Percentiles rank a stretch among this genome's conserved stretches.
These are phyloP conservation scores for Alfaro cultratus DNA, from an alignment of 2,797 vertebrate genomes.

Conservation along the genomic window DNA sequence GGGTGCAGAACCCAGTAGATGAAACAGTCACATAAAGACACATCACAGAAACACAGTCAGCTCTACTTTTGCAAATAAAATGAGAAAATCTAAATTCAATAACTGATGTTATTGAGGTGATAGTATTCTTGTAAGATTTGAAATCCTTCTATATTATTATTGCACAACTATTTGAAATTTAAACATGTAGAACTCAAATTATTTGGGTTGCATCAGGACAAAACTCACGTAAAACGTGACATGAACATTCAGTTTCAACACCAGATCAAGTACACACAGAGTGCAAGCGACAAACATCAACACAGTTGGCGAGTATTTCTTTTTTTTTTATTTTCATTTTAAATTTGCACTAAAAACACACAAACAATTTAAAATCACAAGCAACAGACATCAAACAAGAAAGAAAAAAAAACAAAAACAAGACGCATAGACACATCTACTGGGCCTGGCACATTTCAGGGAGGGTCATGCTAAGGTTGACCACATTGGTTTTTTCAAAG, in stretches of 20 bases:
- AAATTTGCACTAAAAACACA: conserved; percentile 72
- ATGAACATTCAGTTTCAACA: conserved; percentile 16
- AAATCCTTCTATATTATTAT: background rate
- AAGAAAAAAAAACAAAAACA: conserved; percentile 29
- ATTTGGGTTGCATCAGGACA: conserved; percentile 1
- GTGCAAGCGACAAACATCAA: conserved; percentile 60
- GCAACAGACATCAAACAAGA: conserved; percentile 65
- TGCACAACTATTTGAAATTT: background rate
- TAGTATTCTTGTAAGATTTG: background rate
- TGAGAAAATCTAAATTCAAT: background rate
- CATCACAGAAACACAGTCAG: conserved; percentile 30
- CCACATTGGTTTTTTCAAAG: conserved; percentile 61
- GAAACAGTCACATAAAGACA: conserved; percentile 49
- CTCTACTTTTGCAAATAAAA: background rate
- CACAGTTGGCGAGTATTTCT: conserved; percentile 53
- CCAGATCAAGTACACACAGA: conserved; percentile 36
- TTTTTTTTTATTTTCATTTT: conserved; percentile 75
- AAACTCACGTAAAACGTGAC: background rate
- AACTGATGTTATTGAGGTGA: background rate
- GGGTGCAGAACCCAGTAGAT: conserved; percentile 65
- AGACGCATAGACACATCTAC: conserved; percentile 65
- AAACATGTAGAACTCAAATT: background rate
- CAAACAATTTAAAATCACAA: conserved; percentile 65
- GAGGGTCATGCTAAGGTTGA: conserved; percentile 72
- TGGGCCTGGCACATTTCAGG: conserved; percentile 62